These are phyloP conservation scores for Promerops cafer DNA, from an alignment of 2,113 vertebrate genomes.

Conservation along the genomic window DNA sequence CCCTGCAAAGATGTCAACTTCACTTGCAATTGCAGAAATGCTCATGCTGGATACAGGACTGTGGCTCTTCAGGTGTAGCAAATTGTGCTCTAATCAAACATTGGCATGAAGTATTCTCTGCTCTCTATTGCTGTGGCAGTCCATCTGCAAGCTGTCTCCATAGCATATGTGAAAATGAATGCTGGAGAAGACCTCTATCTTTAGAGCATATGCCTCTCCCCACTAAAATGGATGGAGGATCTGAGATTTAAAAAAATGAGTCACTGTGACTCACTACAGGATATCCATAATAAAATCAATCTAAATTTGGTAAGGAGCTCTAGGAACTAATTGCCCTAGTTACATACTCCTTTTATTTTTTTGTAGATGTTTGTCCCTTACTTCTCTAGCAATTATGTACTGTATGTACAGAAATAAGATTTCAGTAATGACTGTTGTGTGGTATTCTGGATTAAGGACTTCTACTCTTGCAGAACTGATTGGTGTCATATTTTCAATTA, in stretches of 20 bases:
- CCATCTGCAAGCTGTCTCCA: neutral
- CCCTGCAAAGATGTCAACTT: neutral
- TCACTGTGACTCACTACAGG: neutral
- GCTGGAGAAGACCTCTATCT: neutral
- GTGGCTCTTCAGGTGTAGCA: neutral
- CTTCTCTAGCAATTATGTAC: neutral
- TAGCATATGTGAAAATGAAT: neutral
- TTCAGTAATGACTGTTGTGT: neutral
- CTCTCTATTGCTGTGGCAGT: neutral
- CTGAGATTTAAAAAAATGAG: neutral
- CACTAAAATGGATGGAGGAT: neutral
- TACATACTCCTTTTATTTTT: neutral
- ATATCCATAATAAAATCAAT: neutral
- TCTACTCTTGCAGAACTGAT: neutral
- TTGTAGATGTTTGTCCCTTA: neutral
- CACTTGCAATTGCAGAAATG: neutral
- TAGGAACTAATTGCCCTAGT: neutral
- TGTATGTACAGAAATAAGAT: neutral
- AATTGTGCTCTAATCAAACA: neutral
- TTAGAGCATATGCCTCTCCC: neutral
- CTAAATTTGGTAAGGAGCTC: neutral
- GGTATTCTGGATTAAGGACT: neutral
- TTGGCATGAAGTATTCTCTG: neutral
- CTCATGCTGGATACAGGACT: fast-evolving
- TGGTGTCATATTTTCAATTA: neutral